A percentile compares a stretch with the other conserved stretches of the same genome.
phyloP scores from a whole-genome alignment of 2,113 vertebrate genomes.

The Ariopsis seemanni region DNA sequence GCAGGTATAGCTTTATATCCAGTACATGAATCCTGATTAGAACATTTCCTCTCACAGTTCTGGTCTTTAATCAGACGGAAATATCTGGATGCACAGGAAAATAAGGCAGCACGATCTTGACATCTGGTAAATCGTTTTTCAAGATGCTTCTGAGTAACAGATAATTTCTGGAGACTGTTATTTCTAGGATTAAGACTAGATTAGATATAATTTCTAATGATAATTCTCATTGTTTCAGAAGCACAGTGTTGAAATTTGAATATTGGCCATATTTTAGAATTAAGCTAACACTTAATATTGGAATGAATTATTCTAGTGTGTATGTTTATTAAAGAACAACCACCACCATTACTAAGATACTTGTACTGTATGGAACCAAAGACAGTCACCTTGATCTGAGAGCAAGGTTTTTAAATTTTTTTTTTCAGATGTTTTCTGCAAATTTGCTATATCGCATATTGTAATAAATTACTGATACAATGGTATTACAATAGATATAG shows the following conservation, averaged over 20 bases:
- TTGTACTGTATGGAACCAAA: neutral
- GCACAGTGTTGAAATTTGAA: neutral
- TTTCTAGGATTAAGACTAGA: neutral
- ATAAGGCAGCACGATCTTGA: neutral
- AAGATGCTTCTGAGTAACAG: neutral
- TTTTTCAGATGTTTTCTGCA: neutral
- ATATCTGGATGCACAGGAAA: slow-evolving; percentile 3
- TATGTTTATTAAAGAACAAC: neutral
- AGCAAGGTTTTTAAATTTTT: neutral
- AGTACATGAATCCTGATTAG: neutral
- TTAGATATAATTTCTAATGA: neutral
- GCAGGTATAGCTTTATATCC: slow-evolving; percentile 34
- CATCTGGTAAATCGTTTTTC: slow-evolving; percentile 36
- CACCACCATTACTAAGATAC: no score
- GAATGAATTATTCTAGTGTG: neutral
- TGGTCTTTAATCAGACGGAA: slow-evolving; percentile 24
- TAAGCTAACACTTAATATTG: neutral
- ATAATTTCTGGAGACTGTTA: neutral
- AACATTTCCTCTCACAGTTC: neutral
- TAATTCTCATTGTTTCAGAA: neutral
- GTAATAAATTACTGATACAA: neutral
- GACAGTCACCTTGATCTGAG: neutral
- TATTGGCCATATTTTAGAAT: neutral
- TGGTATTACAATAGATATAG: neutral
- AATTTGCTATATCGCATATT: neutral